A percentile compares a stretch with the other conserved stretches of the same genome.
These are phyloP conservation scores for Dreissena polymorpha DNA, from an alignment of 1,140 invertebrate species.

Conservation along the genomic window DNA sequence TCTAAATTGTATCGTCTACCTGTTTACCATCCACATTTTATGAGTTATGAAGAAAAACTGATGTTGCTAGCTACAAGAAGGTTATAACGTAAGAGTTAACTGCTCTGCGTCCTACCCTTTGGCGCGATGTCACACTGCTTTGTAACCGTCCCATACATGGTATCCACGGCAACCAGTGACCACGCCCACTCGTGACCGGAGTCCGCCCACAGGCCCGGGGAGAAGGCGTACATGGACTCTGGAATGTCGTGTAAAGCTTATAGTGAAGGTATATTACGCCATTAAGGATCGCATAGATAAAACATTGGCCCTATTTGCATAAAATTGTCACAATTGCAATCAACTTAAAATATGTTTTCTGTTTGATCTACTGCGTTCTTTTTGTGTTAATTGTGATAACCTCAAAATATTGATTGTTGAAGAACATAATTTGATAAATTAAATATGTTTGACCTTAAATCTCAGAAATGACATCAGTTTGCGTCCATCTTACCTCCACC, in stretches of 20 bases:
- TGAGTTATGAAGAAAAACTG: too few relatives aligned
- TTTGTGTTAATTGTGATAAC: not conserved
- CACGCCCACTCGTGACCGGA: constrained; percentile 16
- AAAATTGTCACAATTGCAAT: not conserved
- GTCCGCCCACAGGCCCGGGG: constrained; percentile 43
- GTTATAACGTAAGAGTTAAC: too few relatives aligned
- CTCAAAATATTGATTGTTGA: not conserved
- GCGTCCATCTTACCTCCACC: constrained; percentile 13
- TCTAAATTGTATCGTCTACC: too few relatives aligned
- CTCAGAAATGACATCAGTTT: not conserved
- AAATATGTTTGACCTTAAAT: not conserved
- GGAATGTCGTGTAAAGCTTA: not conserved
- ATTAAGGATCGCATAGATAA: not conserved
- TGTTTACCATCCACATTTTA: too few relatives aligned
- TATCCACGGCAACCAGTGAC: constrained; percentile 37
- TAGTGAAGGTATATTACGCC: not conserved
- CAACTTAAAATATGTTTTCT: not conserved
- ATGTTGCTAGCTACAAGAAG: too few relatives aligned
- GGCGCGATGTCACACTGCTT: constrained; percentile 46
- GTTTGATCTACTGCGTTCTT: not conserved
- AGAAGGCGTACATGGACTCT: constrained; percentile 45
- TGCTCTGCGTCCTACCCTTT: constrained; percentile 3
- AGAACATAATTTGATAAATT: not conserved
- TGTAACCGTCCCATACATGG: constrained; percentile 18
- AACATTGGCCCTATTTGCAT: not conserved